Conservation (phyloP, 2,797 vertebrate species). For the Tiaroga cobitis region DNA sequence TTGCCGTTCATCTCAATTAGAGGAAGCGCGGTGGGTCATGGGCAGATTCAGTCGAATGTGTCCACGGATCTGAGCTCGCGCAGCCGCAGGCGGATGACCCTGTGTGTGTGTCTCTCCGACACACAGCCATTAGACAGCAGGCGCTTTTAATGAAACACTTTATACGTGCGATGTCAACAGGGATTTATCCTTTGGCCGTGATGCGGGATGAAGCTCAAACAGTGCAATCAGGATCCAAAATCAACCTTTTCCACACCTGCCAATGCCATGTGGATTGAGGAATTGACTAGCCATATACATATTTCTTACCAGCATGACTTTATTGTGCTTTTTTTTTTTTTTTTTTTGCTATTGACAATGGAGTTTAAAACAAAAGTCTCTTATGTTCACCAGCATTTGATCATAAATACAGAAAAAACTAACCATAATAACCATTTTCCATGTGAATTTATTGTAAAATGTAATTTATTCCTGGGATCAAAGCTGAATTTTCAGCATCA, state of each 20-base stretch:
- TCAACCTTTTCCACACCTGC: not conserved
- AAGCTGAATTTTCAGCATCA: not conserved
- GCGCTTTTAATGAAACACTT: slow-evolving; percentile 46
- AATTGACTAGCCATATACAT: not conserved
- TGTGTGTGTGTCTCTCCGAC: not conserved
- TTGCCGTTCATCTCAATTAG: slow-evolving; percentile 19
- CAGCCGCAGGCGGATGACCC: slow-evolving; percentile 1
- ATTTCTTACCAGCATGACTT: not conserved
- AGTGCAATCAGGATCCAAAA: not conserved
- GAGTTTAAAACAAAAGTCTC: not conserved
- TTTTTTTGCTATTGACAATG: no score
- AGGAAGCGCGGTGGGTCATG: not conserved
- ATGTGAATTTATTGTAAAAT: not conserved
- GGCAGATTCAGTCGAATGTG: not conserved
- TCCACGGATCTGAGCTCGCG: not conserved
- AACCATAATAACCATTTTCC: not conserved
- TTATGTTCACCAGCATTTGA: no score
- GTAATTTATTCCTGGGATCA: not conserved
- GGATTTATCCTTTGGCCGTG: slow-evolving; percentile 27
- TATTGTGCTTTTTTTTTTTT: no score
- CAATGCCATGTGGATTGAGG: not conserved
- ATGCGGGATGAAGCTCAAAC: slow-evolving; percentile 7
- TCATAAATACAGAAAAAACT: not conserved
- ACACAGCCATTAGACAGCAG: slow-evolving; percentile 22
- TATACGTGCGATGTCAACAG: slow-evolving; percentile 44